phyloP scores from a whole-genome alignment of 2,888 invertebrate species.

The Crepidodera aurea region DNA sequence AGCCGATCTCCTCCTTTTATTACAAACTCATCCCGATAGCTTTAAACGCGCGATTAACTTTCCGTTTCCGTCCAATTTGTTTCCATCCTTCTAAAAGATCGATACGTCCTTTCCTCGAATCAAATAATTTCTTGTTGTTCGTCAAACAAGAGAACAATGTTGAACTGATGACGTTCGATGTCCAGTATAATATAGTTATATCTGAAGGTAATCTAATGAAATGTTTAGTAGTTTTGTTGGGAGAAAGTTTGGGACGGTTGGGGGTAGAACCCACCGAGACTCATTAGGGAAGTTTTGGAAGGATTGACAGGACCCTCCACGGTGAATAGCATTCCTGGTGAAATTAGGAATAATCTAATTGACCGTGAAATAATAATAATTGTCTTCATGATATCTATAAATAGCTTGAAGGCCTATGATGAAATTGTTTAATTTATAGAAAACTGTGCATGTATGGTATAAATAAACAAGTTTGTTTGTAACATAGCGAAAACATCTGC shows the following conservation, averaged over 20 bases:
- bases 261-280: constrained; percentile 16
- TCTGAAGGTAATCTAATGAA: constrained; percentile 35
- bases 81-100: background rate
- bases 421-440: too few species aligned
- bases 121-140: constrained; percentile 17
- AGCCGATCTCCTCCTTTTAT: background rate
- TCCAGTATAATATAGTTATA: constrained; percentile 40
- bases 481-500: too few species aligned
- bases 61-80: background rate
- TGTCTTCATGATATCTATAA: too few species aligned
- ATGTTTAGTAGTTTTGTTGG: constrained; percentile 33
- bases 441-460: too few species aligned
- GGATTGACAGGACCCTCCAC: constrained; percentile 19
- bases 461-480: too few species aligned
- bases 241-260: constrained; percentile 15
- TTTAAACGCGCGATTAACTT: background rate
- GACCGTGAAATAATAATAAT: too few species aligned
- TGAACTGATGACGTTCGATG: constrained; percentile 39
- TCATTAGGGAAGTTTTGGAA: constrained; percentile 33
- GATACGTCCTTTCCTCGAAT: constrained; percentile 1
- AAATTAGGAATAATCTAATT: too few species aligned
- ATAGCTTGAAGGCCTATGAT: too few species aligned
- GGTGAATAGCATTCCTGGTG: too few species aligned
- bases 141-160: constrained; percentile 27
- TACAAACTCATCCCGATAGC: background rate